Percentiles rank a stretch among this genome's conserved stretches.
phyloP scores from a whole-genome alignment of 2,888 invertebrate genomes.

The Xanthia icteritia region DNA sequence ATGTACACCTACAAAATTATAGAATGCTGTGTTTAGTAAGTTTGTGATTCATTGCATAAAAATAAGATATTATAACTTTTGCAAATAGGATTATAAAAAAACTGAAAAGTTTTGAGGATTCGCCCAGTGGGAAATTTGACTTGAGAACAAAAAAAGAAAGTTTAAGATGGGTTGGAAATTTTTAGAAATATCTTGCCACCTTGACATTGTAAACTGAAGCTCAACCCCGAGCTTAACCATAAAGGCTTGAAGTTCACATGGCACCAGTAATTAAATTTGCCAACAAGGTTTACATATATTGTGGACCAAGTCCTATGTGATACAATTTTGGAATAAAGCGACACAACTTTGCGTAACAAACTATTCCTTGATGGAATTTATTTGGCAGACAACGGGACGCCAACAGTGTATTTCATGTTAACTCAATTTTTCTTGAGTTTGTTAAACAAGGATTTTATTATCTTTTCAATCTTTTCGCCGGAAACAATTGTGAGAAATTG shows the following conservation, averaged over 20 bases:
- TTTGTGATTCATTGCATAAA: neutral
- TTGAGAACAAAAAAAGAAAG: slow-evolving; percentile 49
- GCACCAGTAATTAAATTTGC: slow-evolving; percentile 71
- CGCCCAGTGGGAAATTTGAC: slow-evolving; percentile 71
- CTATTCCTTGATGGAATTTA: slow-evolving; percentile 63
- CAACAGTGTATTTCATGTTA: slow-evolving; percentile 53
- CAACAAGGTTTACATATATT: slow-evolving; percentile 65
- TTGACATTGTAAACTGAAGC: slow-evolving; percentile 21
- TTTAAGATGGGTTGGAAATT: neutral
- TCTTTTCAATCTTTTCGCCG: slow-evolving; percentile 48
- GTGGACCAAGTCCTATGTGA: slow-evolving; percentile 43
- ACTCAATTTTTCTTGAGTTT: slow-evolving; percentile 62
- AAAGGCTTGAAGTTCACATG: slow-evolving; percentile 56
- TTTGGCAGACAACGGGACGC: slow-evolving; percentile 70
- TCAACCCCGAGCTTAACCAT: neutral
- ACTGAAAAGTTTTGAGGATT: slow-evolving; percentile 63
- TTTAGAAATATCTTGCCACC: slow-evolving; percentile 18
- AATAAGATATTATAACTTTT: slow-evolving; percentile 8
- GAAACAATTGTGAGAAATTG: slow-evolving; percentile 43
- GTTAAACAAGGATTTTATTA: slow-evolving; percentile 57
- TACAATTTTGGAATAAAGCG: slow-evolving; percentile 59
- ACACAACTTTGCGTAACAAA: slow-evolving; percentile 64
- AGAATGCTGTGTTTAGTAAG: neutral
- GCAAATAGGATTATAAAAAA: slow-evolving; percentile 43
- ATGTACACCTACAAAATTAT: neutral